Evolutionary conservation across 2,888 invertebrate species (phyloP), one percentile per base, ranked within the genome.

Genomic region (Leucophora obtusa): DNA sequence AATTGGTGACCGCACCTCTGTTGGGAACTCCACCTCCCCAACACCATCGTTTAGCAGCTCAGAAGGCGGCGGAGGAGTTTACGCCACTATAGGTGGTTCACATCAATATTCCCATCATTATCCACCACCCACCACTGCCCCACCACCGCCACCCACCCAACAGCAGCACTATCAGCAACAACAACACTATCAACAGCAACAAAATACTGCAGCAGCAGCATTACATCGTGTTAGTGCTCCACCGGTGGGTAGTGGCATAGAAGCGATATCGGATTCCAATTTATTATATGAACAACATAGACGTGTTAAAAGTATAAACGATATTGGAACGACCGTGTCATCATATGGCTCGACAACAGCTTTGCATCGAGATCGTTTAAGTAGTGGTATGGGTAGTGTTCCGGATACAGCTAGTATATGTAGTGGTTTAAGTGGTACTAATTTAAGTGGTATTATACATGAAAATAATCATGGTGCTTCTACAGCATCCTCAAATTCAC

Each of bases 41-140:
- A 90, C 90, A 84, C 90, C 90, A 85, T 90, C 90, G 86, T 90
- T 90, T 85, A 90, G 90, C 85, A 90, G 90, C 84, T 90, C 89
- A 82, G 87, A 87, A 84, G 90, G 90, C 79, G 90, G 89, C 79
- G 88, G 89, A 82, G 89, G 89, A 86, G 89, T 90, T 84, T 90
- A 90, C 85, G 89, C 90, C 85, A 90, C 90, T 84, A 87, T 90
- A 87, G 89, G 90, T 79, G 89, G 89, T 70, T 84, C 80, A 9
- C 85, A 87, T 62, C 72, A 72, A 35, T 63, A 58, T 43, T 71
- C 68, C 8, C 85, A 87, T 59, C 87, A 87, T 65, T 86, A 84
- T 76, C 86, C 87, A 21, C 89, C 89, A 76, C 89, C 89, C 21
- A 88, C 90, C 60, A 89, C 90, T 71, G 87, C 89, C 38, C 87